Evolutionary conservation across 2,888 invertebrate species (phyloP).

Genomic region (Himalopsyche anomala): DNA sequence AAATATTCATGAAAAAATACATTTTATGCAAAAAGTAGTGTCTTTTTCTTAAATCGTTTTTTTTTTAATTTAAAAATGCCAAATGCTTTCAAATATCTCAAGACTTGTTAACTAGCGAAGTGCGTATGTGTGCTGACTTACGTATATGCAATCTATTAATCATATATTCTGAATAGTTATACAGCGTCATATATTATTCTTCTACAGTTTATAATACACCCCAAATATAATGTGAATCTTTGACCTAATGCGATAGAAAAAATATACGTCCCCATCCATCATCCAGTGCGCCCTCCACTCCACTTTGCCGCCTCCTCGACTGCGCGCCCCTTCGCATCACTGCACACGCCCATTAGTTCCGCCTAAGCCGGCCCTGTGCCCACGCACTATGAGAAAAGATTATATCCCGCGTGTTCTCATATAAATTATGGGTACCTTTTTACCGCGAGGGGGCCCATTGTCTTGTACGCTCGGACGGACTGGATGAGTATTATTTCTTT

Average conservation of each 20-base stretch:
- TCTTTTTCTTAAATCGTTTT: too few relatives aligned
- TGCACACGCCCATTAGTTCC: constrained; percentile 24
- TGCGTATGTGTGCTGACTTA: too few relatives aligned
- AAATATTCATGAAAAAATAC: too few relatives aligned
- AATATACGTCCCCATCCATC: constrained; percentile 4
- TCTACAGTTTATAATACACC: constrained; percentile 1
- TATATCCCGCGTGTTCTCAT: constrained; percentile 31
- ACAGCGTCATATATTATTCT: too few relatives aligned
- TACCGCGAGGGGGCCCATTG: constrained; percentile 1
- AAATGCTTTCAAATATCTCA: too few relatives aligned
- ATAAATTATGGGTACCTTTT: constrained; percentile 9
- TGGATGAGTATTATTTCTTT: background rate
- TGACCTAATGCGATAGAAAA: constrained; percentile 26
- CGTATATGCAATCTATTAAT: too few relatives aligned
- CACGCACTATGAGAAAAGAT: constrained; percentile 10
- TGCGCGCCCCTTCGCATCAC: background rate
- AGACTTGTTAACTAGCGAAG: too few relatives aligned
- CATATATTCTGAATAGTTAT: too few relatives aligned
- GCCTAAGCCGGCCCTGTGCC: constrained; percentile 26
- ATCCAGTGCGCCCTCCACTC: background rate
- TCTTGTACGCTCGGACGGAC: constrained; percentile 22
- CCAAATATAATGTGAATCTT: background rate
- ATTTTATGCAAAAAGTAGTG: too few relatives aligned
- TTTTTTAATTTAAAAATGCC: too few relatives aligned
- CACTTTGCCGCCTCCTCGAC: constrained; percentile 1